Base-by-base conservation (phyloP, 1,140 invertebrate genomes). In the Chymomyza costata region DNA sequence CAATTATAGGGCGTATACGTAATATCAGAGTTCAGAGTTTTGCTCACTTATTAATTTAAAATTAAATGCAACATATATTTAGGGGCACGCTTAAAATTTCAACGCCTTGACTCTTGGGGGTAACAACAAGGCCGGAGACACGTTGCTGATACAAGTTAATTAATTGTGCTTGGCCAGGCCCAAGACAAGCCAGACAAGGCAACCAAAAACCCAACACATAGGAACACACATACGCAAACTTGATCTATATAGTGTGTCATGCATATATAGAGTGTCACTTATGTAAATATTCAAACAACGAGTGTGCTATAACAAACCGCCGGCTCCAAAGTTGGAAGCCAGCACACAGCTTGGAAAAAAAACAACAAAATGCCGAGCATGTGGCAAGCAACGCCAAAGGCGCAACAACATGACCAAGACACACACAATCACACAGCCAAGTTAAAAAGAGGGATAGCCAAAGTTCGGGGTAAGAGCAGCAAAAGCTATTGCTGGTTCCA, bases 91-190 rank as follows among this genome's bases (percentile, higher is more conserved):
- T 55, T 59, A 34, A 76, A 70, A 78, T 53, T 78, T 56, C 53
- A 35, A 43, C 11, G 13, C 32, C 8, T 14, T 5, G 2, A 34
- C 11, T 3, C 32, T 5, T 10, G 13, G 11, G 32, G n/a, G n/a
- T 34, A 13, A n/a, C 13, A 5, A 50, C 46, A 25, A 50, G 55
- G 59, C 59, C n/a, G n/a, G n/a, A n/a, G 46, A 62, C 58, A 62
- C 65, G 58, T 78, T 65, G 80, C 80, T 70, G 47, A 60, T 78
- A 78, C 73, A 78, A 78, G 73, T 78, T 78, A 78, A 78, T 78
- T 78, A 78, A 78, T 78, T 78, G 73, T 78, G 25, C 25, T 28
- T 80, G 63, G 63, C 63, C 65, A 62, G 54, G 55, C 30, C 65
- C 54, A 25, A 45, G 15, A 34, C 46, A 34, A 34, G 8, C 2